Evolutionary conservation across 2,797 vertebrate genomes (phyloP).

Genomic region (Antrozous pallidus): DNA sequence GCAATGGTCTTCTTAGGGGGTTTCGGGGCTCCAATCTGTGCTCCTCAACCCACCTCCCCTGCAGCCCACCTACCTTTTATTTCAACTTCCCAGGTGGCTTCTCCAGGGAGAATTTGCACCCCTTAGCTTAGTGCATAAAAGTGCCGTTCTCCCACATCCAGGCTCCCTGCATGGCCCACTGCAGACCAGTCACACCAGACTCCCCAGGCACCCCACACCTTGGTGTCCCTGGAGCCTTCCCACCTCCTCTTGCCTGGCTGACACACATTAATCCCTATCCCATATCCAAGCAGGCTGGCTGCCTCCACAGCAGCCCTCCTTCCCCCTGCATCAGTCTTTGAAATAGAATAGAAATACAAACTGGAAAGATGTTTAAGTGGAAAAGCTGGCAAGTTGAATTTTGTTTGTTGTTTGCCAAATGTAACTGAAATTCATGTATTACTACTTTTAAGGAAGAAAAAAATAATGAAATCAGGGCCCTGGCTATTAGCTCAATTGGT

Average conservation of each 20-base stretch:
- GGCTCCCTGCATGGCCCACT: background rate
- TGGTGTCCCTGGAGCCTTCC: background rate
- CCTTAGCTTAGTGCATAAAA: background rate
- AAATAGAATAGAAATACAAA: slow-evolving; percentile 38
- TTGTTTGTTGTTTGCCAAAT: background rate
- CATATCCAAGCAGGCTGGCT: background rate
- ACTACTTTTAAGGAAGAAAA: background rate
- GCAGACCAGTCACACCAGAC: background rate
- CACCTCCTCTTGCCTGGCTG: background rate
- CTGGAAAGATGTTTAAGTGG: background rate
- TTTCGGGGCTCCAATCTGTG: background rate
- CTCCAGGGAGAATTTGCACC: background rate
- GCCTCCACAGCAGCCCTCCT: background rate
- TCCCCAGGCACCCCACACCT: background rate
- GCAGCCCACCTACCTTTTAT: background rate
- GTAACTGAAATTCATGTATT: background rate
- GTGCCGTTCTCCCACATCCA: background rate
- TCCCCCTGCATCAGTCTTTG: background rate
- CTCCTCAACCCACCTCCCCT: background rate
- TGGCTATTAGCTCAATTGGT: background rate
- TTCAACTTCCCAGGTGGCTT: background rate
- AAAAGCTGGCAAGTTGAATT: background rate
- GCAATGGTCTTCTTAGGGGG: fast-evolving
- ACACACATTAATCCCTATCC: background rate
- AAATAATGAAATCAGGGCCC: background rate